Evolutionary conservation across 2,113 vertebrate genomes (phyloP).

Genomic region (Heterotilapia buettikoferi): DNA sequence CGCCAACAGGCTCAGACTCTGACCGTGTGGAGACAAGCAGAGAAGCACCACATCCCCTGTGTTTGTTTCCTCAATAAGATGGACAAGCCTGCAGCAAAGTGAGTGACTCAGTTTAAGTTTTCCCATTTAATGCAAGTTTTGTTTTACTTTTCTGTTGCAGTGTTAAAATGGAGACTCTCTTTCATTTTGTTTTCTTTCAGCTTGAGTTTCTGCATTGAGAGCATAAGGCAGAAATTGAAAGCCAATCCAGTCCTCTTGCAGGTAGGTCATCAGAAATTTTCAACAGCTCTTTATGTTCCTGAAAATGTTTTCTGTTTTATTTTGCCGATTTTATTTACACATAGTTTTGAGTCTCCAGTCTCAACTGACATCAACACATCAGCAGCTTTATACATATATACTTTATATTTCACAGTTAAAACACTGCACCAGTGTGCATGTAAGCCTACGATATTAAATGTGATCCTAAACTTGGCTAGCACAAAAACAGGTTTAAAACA

Average conservation of each 20-base stretch:
- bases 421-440: neutral
- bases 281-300: neutral
- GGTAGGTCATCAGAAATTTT: conserved; percentile 60
- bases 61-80: conserved; percentile 98
- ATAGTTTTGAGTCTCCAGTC: neutral
- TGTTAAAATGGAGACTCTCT: neutral
- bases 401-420: neutral
- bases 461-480: neutral
- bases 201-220: conserved; percentile 82
- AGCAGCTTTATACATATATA: neutral
- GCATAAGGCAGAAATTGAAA: conserved; percentile 89
- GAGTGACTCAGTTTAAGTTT: neutral
- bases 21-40: conserved; percentile 95
- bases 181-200: conserved; percentile 53
- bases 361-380: neutral
- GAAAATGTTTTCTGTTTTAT: neutral
- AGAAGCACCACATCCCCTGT: conserved; percentile 88
- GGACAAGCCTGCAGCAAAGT: conserved; percentile 93
- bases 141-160: neutral
- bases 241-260: conserved; percentile 86
- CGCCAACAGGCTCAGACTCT: conserved; percentile 86
- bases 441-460: neutral
- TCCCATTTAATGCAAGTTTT: neutral
- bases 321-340: accelerated
- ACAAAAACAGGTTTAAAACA: neutral